Evolutionary conservation across 2,797 vertebrate species (phyloP).

Genomic region (Galaxias olidus): DNA sequence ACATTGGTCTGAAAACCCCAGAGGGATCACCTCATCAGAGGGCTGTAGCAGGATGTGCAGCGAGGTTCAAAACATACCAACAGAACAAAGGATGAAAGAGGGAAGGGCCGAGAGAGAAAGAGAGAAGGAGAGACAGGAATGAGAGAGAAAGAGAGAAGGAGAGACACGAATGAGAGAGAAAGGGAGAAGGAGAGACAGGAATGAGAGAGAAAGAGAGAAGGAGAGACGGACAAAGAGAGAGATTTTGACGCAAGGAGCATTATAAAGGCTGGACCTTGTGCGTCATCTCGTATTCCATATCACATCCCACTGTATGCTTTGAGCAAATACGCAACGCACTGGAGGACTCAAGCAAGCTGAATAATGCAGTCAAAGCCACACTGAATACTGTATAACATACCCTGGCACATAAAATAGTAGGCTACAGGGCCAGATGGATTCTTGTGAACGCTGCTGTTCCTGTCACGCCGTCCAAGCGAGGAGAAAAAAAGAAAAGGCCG

Average conservation of each 20-base stretch:
- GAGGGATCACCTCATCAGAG: no score
- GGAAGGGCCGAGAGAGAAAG: neutral
- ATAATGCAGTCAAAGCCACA: no score
- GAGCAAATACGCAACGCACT: no score
- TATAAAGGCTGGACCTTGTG: neutral
- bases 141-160: neutral
- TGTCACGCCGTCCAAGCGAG: no score
- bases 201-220: neutral
- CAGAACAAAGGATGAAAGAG: neutral
- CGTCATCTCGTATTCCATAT: neutral
- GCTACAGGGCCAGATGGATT: no score
- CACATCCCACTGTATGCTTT: neutral
- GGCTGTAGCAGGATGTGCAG: no score
- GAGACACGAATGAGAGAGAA: neutral
- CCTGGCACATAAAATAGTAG: no score
- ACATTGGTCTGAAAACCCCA: no score
- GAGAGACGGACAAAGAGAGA: neutral
- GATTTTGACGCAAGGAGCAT: neutral
- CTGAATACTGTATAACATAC: no score
- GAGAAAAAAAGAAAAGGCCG: no score
- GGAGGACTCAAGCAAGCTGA: no score
- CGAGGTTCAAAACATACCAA: neutral
- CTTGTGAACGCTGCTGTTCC: no score
- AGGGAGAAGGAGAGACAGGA: neutral
- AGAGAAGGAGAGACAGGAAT: neutral